Evolutionary conservation across 2,888 invertebrate species (phyloP).

Genomic region (Keiferia lycopersicella): DNA sequence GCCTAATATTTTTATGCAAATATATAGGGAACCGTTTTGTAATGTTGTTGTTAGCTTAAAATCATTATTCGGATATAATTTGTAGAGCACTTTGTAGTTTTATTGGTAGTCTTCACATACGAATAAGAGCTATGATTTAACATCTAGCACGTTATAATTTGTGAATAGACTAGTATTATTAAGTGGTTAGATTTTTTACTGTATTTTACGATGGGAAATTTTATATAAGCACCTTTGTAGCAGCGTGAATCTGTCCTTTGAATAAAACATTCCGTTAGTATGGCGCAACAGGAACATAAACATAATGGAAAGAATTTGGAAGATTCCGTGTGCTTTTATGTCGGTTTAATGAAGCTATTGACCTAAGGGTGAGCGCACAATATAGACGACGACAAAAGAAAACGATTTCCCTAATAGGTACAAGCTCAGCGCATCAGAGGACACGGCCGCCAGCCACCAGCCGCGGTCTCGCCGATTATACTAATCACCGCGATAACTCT

Average conservation of each 20-base stretch:
- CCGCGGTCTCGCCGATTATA: constrained; percentile 59
- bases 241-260: background rate
- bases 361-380: constrained; percentile 47
- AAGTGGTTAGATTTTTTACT: constrained; percentile 26
- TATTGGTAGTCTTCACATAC: constrained; percentile 23
- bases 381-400: constrained; percentile 58
- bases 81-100: constrained; percentile 31
- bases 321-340: constrained; percentile 23
- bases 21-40: no score
- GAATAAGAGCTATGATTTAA: constrained; percentile 1
- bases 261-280: background rate
- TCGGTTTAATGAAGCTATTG: constrained; percentile 49
- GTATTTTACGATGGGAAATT: constrained; percentile 3
- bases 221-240: background rate
- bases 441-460: constrained; percentile 45
- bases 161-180: constrained; percentile 27
- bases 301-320: background rate
- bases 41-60: constrained; percentile 46
- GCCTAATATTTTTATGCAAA: no score
- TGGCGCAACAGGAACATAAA: constrained; percentile 1
- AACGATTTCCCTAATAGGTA: constrained; percentile 55
- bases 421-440: constrained; percentile 49
- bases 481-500: constrained; percentile 70
- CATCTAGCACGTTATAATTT: constrained; percentile 24
- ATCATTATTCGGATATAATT: constrained; percentile 43